Conservation (phyloP, 2,888 invertebrate species). For the Drosophila planitibia region DNA sequence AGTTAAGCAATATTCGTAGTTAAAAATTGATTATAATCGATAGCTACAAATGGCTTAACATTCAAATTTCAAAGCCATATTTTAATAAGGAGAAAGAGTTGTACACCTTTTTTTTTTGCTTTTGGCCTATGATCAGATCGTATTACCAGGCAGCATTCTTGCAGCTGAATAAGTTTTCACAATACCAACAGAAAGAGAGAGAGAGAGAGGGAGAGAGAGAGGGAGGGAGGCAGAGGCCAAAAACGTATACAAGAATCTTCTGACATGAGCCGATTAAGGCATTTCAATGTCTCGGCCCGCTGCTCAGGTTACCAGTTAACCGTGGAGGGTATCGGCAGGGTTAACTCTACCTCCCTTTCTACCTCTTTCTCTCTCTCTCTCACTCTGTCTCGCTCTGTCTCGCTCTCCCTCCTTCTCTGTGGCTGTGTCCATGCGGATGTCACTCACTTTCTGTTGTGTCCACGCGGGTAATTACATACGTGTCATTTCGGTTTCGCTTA, state of each 20-base stretch:
- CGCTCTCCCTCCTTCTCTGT: neutral
- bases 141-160: slow-evolving; percentile 65
- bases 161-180: slow-evolving; percentile 70
- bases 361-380: neutral
- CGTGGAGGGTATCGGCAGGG: slow-evolving; percentile 17
- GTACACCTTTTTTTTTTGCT: slow-evolving; percentile 21
- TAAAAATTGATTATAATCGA: slow-evolving; percentile 16
- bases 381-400: neutral
- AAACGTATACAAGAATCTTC: slow-evolving; percentile 56
- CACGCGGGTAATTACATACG: slow-evolving; percentile 82
- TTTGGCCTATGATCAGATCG: slow-evolving; percentile 64
- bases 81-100: slow-evolving; percentile 49
- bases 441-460: slow-evolving; percentile 51
- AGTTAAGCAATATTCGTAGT: neutral
- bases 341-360: slow-evolving; percentile 10
- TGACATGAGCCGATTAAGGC: slow-evolving; percentile 85
- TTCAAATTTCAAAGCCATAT: slow-evolving; percentile 38
- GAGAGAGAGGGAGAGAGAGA: neutral
- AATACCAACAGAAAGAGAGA: slow-evolving; percentile 12
- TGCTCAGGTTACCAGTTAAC: slow-evolving; percentile 75
- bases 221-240: neutral
- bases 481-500: slow-evolving; percentile 83
- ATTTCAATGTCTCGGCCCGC: slow-evolving; percentile 78
- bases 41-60: slow-evolving; percentile 3
- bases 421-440: slow-evolving; percentile 10